These are phyloP conservation scores for Lomographa bimaculata DNA, from an alignment of 2,888 invertebrate genomes.

Conservation along the genomic window DNA sequence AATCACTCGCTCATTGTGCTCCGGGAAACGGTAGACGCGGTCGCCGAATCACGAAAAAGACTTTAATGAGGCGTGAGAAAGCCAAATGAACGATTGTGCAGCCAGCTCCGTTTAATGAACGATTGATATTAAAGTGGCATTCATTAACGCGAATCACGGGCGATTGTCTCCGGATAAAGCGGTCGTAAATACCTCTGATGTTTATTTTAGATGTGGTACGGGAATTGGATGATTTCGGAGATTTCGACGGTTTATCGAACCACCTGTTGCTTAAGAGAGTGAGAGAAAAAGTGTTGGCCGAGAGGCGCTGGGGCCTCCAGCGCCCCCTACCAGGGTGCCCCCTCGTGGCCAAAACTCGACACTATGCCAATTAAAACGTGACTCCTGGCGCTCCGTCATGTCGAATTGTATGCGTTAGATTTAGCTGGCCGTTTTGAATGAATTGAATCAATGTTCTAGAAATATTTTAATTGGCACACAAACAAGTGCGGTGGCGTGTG, in stretches of 20 bases:
- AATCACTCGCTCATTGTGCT: conserved; percentile 83
- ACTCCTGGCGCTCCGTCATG: conserved; percentile 62
- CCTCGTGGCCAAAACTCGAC: conserved; percentile 49
- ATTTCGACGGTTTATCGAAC: conserved; percentile 56
- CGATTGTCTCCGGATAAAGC: conserved; percentile 42
- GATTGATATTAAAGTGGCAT: conserved; percentile 72
- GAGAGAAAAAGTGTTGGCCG: conserved; percentile 65
- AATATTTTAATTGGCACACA: conserved; percentile 44
- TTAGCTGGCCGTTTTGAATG: conserved; percentile 45
- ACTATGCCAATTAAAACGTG: conserved; percentile 72
- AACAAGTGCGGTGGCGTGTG: conserved; percentile 21
- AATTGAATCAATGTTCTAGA: conserved; percentile 47
- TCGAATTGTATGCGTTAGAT: conserved; percentile 47
- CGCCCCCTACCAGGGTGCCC: conserved; percentile 31
- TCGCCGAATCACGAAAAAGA: conserved; percentile 80
- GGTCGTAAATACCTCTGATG: conserved; percentile 33
- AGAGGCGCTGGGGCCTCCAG: conserved; percentile 34
- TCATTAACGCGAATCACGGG: conserved; percentile 58
- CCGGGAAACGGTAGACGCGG: conserved; percentile 83
- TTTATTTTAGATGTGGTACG: conserved; percentile 33
- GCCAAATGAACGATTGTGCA: conserved; percentile 80
- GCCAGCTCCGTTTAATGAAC: conserved; percentile 72
- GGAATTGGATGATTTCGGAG: conserved; percentile 40
- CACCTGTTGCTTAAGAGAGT: conserved; percentile 70
- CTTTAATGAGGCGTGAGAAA: conserved; percentile 83